Evolutionary conservation across 2,888 invertebrate genomes (phyloP).

Genomic region (Ashinkailepas kermadecensis): DNA sequence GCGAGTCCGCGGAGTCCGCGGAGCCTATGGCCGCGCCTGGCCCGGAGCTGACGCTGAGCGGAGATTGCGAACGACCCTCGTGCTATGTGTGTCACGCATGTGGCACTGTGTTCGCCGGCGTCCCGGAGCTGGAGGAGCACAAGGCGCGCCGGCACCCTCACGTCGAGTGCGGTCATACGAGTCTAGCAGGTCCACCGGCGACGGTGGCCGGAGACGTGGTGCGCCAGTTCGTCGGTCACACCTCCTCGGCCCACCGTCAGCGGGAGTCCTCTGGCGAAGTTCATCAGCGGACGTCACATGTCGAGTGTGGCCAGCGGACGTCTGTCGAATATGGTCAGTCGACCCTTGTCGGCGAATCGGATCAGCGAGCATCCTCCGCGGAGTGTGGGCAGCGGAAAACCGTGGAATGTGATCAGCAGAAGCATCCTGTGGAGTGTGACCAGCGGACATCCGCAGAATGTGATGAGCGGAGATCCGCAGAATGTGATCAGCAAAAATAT

Average conservation of each 20-base stretch:
- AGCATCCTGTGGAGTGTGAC: too few relatives aligned
- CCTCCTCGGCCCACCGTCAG: background rate
- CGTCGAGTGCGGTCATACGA: constrained; percentile 55
- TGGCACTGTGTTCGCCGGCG: constrained; percentile 54
- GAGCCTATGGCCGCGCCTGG: background rate
- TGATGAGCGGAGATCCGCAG: too few relatives aligned
- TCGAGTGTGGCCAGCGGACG: too few relatives aligned
- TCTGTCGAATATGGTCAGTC: too few relatives aligned
- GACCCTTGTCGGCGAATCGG: too few relatives aligned
- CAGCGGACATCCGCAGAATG: too few relatives aligned
- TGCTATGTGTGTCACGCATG: constrained; percentile 82
- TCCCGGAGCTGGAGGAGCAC: constrained; percentile 71
- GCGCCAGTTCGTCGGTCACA: background rate
- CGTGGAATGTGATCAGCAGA: too few relatives aligned
- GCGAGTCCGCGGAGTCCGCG: background rate
- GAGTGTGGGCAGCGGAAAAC: too few relatives aligned
- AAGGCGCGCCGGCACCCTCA: constrained; percentile 73
- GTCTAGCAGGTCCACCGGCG: background rate
- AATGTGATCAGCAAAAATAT: too few relatives aligned
- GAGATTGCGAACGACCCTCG: constrained; percentile 75
- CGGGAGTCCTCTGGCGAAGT: background rate
- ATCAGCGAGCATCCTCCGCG: too few relatives aligned
- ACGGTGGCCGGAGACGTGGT: background rate
- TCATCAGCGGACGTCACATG: too few relatives aligned
- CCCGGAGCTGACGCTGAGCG: constrained; percentile 49